Evolutionary conservation across 2,113 vertebrate species (phyloP), one percentile per base, ranked within the genome.

Genomic region (Pungitius pungitius): DNA sequence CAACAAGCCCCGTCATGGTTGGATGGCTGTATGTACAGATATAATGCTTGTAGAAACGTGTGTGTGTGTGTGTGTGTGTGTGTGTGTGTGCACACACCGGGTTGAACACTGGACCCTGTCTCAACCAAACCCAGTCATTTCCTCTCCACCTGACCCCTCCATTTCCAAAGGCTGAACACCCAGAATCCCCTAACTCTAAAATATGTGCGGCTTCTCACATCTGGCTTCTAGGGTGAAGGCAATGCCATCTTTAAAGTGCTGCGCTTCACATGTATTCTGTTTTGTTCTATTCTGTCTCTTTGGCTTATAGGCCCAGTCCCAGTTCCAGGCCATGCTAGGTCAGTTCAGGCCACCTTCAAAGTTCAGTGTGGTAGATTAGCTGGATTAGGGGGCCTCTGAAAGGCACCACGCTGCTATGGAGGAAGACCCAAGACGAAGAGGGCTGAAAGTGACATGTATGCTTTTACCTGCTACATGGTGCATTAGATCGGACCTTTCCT

Each of bases 301-400:
- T 65, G 77, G 70, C n/a, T 70, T 86, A 80, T 70, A 73, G 85
- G 65, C 42, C 88, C 70, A 69, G 84, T 87, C 70, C 89, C 72
- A 76, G 86, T 90, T 88, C 82, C 88, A 90, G 87, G 87, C 83
- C 82, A 82, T 68, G 62, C 78, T 83, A 90, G 92, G 94, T 92
- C 93, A 94, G 90, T 87, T 58, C 91, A 90, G 94, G 95, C 95
- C 94, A 95, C 95, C 95, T 95, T 95, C 94, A 94, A 94, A 95
- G 95, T 95, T 95, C 94, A 95, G 94, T 94, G 94, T 94, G 91
- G 93, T 92, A 96, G 96, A 97, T 97, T 96, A 97, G 95, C 93
- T 95, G 96, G 95, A 97, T 96, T 96, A 96, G 93, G 94, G 92
- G 93, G 89, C 94, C 92, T 92, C 90, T 96, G 93, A 96, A 96